phyloP scores from a whole-genome alignment of 2,888 invertebrate species.

The Cenopis cana region DNA sequence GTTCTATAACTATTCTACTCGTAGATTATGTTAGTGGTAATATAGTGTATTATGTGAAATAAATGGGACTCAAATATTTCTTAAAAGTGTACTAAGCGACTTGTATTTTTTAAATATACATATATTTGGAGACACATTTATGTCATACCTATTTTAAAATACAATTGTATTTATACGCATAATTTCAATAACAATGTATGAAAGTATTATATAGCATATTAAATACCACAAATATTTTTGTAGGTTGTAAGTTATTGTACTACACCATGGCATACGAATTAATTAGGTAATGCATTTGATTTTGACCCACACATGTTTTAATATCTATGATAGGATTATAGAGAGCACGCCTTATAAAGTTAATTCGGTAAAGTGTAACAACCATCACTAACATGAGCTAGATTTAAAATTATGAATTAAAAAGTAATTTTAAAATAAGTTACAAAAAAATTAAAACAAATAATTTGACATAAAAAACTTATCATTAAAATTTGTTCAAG shows the following conservation, averaged over 20 bases:
- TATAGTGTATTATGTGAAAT: neutral
- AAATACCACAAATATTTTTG: neutral
- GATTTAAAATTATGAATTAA: slow-evolving; percentile 27
- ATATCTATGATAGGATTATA: slow-evolving; percentile 14
- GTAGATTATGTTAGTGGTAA: neutral
- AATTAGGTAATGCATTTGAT: neutral
- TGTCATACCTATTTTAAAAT: neutral
- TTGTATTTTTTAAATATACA: neutral
- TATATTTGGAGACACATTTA: neutral
- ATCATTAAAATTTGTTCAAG: slow-evolving; percentile 19
- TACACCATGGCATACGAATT: neutral
- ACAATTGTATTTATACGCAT: neutral
- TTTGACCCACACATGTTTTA: slow-evolving; percentile 11
- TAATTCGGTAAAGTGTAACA: slow-evolving; percentile 38
- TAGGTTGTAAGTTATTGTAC: slow-evolving; percentile 4
- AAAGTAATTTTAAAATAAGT: slow-evolving; percentile 8
- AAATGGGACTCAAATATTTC: neutral
- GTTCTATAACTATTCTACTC: neutral
- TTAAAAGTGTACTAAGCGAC: neutral
- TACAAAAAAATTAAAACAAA: slow-evolving; percentile 36
- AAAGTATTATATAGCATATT: slow-evolving; percentile 20
- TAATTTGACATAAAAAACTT: neutral
- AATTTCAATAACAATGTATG: neutral
- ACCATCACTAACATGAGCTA: slow-evolving; percentile 43
- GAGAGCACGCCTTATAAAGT: slow-evolving; percentile 30